A percentile compares a stretch with the other conserved stretches of the same genome.
Conservation (phyloP, 35 echinoderm and acorn worm genomes). For the Lytechinus variegatus region DNA sequence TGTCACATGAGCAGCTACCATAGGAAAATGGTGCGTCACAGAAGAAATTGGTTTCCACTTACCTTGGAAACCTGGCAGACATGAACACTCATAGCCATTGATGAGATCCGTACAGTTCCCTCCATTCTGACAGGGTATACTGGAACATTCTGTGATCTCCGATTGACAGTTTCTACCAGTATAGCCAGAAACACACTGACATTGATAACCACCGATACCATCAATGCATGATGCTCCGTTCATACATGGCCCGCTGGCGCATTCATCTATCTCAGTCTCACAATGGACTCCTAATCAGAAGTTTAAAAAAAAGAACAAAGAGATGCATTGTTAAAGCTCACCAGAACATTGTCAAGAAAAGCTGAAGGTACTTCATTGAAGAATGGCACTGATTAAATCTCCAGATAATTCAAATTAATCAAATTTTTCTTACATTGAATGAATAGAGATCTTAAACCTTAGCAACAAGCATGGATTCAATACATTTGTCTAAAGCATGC, state of each 20-base stretch:
- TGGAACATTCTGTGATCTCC: slow-evolving; percentile 62
- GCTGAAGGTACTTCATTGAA: too few species aligned
- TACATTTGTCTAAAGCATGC: too few species aligned
- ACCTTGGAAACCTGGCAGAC: slow-evolving; percentile 47
- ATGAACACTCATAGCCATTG: slow-evolving; percentile 48
- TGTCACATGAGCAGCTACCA: too few species aligned
- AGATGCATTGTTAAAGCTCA: too few species aligned
- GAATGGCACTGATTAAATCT: too few species aligned
- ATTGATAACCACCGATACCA: slow-evolving; percentile 37
- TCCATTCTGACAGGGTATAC: slow-evolving; percentile 61
- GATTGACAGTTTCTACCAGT: slow-evolving; percentile 40
- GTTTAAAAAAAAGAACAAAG: too few species aligned
- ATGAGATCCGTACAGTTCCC: slow-evolving; percentile 56
- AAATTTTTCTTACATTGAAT: too few species aligned
- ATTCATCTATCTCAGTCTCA: slow-evolving; percentile 64
- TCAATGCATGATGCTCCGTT: slow-evolving; percentile 48
- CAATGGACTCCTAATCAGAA: slow-evolving; percentile 36
- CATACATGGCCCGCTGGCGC: slow-evolving; percentile 48
- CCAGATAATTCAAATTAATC: too few species aligned
- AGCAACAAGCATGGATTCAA: too few species aligned
- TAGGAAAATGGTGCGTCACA: too few species aligned
- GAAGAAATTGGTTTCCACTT: neutral
- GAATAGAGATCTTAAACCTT: too few species aligned
- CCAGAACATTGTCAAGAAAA: too few species aligned
- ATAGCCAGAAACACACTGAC: slow-evolving; percentile 59